Conservation (phyloP, 2,888 invertebrate genomes). For the Schrankia costaestrigalis region DNA sequence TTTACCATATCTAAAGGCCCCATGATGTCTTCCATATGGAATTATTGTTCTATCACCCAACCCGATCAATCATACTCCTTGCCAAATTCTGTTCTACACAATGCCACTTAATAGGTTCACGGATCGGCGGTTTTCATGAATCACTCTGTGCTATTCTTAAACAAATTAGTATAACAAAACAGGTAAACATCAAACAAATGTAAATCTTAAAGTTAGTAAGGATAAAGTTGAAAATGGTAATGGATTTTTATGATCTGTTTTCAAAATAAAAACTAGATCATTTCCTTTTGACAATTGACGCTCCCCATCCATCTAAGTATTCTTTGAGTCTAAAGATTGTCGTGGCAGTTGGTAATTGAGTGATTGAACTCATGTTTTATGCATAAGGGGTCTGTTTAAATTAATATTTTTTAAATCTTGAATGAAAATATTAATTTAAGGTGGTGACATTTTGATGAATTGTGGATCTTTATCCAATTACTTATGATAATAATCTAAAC, state of each 20-base stretch:
- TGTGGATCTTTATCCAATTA: not conserved
- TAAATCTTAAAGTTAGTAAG: constrained; percentile 10
- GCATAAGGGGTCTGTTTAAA: constrained; percentile 21
- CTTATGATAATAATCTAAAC: too few species aligned
- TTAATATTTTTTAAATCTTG: constrained; percentile 20
- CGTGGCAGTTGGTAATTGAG: constrained; percentile 31
- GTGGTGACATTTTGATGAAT: constrained; percentile 10
- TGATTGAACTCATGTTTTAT: constrained; percentile 36
- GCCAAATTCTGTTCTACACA: constrained; percentile 31
- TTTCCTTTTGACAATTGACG: constrained; percentile 55
- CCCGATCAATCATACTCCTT: constrained; percentile 34
- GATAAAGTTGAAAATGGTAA: constrained; percentile 17
- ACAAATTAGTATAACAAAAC: constrained; percentile 44
- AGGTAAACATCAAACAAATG: constrained; percentile 16
- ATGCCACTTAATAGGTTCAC: constrained; percentile 39
- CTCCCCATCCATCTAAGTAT: constrained; percentile 51
- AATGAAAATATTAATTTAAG: constrained; percentile 7
- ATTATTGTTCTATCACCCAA: too few species aligned
- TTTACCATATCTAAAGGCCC: too few species aligned
- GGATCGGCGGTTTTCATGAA: constrained; percentile 35
- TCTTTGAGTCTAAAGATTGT: constrained; percentile 26
- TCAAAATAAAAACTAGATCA: constrained; percentile 47
- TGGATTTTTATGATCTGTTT: constrained; percentile 14
- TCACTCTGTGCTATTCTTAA: constrained; percentile 39
- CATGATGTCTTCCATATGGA: too few species aligned